Evolutionary conservation across 2,888 invertebrate genomes (phyloP).

Genomic region (Steromphala cineraria): DNA sequence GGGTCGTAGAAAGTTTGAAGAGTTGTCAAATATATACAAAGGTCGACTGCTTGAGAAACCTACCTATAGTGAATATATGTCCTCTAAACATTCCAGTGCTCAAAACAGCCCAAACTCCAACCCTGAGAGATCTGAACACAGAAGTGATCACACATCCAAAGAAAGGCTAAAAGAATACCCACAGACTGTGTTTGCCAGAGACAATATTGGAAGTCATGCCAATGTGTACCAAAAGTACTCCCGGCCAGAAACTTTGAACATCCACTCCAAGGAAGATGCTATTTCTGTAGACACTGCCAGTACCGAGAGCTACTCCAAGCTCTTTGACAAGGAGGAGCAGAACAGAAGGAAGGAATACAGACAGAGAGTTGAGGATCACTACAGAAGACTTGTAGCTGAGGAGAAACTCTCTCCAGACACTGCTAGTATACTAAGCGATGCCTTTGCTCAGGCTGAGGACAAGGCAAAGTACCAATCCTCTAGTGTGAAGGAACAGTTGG

Average conservation of each 20-base stretch:
- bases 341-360: conserved; percentile 46
- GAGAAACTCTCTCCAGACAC: conserved; percentile 49
- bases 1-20: conserved; percentile 9
- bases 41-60: conserved; percentile 14
- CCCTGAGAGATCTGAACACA: background rate
- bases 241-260: conserved; percentile 6
- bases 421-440: conserved; percentile 47
- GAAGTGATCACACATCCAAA: too few relatives aligned
- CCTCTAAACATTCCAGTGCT: background rate
- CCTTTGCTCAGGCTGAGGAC: conserved; percentile 44
- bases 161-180: too few relatives aligned
- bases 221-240: background rate
- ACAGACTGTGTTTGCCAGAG: too few relatives aligned
- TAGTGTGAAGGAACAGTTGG: background rate
- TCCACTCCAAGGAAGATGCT: background rate
- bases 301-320: background rate
- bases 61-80: background rate
- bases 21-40: conserved; percentile 1
- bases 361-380: conserved; percentile 52
- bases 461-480: conserved; percentile 33
- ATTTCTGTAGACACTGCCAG: background rate
- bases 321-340: conserved; percentile 61
- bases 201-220: background rate
- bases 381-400: conserved; percentile 46
- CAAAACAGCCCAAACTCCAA: background rate